Base-by-base conservation (phyloP, 1,140 invertebrate genomes). In the Habropoda laboriosa region DNA sequence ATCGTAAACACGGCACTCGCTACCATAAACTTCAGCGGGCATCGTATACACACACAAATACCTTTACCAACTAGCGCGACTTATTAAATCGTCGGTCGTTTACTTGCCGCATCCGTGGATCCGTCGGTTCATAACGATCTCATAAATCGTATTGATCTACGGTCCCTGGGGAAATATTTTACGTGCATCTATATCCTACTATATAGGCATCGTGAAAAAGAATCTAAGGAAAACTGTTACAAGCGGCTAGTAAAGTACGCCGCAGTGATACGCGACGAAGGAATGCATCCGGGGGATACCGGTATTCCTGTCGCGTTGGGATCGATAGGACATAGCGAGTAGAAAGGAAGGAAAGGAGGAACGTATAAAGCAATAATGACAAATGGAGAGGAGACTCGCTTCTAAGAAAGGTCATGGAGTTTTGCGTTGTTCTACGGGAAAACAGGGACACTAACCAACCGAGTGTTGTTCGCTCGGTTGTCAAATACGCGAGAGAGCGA, bases 21-120 rank as follows among this genome's bases (percentile, higher is more conserved):
- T 63, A n/a, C 24, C 18, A 35, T 58, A 45, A 76, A 68, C 2
- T 18, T 40, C 21, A 5, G 8, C 24, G 5, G 8, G 38, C 21
- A n/a, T 42, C 7, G 21, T 32, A 53, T 13, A n/a, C n/a, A n/a
- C 45, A 47, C 18, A 5, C 35, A 6, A 73, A 67, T n/a, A 13
- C 18, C 21, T 47, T n/a, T 4, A 5, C 27, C 30, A n/a, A n/a
- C n/a, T n/a, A n/a, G n/a, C n/a, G 42, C 12, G 57, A 55, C 16
- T 68, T 76, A 47, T 76, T 67, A 68, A 76, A 57, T 57, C 64
- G 21, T 68, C 51, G 64, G n/a, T 32, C 38, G 49, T 75, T 66
- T 68, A 30, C 32, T 30, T 53, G 35, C 5, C 12, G 18, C 6
- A 57, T 55, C 30, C 30, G 21, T 38, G 21, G n/a, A 57, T 49